phyloP scores from a whole-genome alignment of 2,797 vertebrate species.

The Chrysocyon brachyurus region DNA sequence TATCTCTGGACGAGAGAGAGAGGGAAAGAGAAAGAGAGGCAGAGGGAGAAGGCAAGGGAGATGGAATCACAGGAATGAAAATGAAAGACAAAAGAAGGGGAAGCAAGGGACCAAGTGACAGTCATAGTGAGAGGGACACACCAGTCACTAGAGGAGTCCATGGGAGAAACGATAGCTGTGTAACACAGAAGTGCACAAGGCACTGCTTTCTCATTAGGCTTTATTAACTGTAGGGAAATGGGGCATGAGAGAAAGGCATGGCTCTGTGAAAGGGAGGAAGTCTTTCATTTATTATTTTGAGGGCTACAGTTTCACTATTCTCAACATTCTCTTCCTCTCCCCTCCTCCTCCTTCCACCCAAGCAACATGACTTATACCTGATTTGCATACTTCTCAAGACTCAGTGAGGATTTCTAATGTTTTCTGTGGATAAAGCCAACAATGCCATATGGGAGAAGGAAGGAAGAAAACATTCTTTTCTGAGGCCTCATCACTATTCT shows the following conservation, averaged over 20 bases:
- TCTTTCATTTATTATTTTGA: constrained; percentile 77
- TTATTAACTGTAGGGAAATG: constrained; percentile 82
- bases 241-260: constrained; percentile 70
- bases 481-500: background rate
- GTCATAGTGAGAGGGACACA: constrained; percentile 70
- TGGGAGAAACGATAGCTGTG: constrained; percentile 78
- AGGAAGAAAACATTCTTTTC: background rate
- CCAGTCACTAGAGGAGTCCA: constrained; percentile 64
- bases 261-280: constrained; percentile 77
- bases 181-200: constrained; percentile 38
- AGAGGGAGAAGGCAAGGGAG: background rate
- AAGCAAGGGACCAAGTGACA: background rate
- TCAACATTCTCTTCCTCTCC: constrained; percentile 52
- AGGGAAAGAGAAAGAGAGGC: too few relatives aligned
- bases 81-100: background rate
- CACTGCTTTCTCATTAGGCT: constrained; percentile 74
- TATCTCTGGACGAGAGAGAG: background rate
- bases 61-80: background rate
- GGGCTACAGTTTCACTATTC: constrained; percentile 46
- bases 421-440: background rate
- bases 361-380: constrained; percentile 2
- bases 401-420: background rate
- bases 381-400: background rate
- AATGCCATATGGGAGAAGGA: background rate
- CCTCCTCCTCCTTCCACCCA: background rate